Base-by-base conservation (phyloP, 2,797 vertebrate species). In the Borostomias antarcticus region DNA sequence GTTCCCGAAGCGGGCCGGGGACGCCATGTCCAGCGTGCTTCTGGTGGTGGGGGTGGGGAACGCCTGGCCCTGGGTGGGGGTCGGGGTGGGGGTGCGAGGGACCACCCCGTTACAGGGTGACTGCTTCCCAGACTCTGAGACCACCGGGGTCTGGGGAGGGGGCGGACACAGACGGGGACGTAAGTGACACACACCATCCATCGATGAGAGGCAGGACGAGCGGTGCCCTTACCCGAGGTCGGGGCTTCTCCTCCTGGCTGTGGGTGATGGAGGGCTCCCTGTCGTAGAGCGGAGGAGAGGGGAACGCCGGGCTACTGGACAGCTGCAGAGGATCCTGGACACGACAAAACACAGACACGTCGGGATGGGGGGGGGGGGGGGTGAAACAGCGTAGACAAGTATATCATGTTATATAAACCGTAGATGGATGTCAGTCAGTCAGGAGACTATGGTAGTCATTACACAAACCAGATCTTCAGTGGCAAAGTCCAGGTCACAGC, bases 11-110 rank as follows among this genome's bases (percentile, higher is more conserved):
- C 93, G 93, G 30, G 91, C 81, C 43, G 93, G 74, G 47, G 89
- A 80, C 68, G 80, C 87, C 62, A 86, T 75, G 53, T 86, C 88
- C 58, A 93, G 84, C 68, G 91, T 77, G 58, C 79, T 81, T 69
- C 89, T 93, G 58, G 88, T 80, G 52, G 95, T 92, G 59, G 94
- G 91, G 11, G 93, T 92, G 48, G 90, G 89, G 82, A 95, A 95
- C 30, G 74, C 80, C 40, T 88, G 90, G 0, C 43, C 90, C 62
- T 85, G 77, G 57, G 89, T 74, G 4, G 89, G 77, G 48, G 75
- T 62, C 1, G 91, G 80, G 0, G 64, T 35, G 66, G 68, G 6
- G 23, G 32, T 45, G 15, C 8, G 58, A 1, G 92, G 76, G 13
- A 80, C 11, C 5, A 82, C 69, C 9, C 89, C 77, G 52, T 89